Evolutionary conservation across 1,140 invertebrate species (phyloP).

Genomic region (Drosophila tristis): DNA sequence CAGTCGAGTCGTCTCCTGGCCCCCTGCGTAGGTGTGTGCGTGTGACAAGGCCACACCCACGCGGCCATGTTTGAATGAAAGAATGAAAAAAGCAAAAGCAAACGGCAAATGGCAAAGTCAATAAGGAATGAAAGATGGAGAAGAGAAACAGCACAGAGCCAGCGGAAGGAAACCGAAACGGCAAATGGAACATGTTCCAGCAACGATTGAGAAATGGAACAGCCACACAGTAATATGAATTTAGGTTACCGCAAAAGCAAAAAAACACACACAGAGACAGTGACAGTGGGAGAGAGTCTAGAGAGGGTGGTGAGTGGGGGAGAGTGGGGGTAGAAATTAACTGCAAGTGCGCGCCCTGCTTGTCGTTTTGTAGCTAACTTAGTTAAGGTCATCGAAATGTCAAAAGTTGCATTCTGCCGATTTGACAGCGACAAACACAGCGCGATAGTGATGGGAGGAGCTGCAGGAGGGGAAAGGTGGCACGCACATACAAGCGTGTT

Average conservation of each 20-base stretch:
- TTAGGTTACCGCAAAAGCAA: slow-evolving; percentile 64
- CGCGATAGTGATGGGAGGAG: slow-evolving; percentile 1
- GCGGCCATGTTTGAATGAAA: slow-evolving; percentile 83
- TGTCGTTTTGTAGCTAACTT: slow-evolving; percentile 50
- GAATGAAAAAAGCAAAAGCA: slow-evolving; percentile 56
- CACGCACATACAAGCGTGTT: slow-evolving; percentile 57
- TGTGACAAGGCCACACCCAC: slow-evolving; percentile 80
- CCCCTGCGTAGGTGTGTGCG: slow-evolving; percentile 5
- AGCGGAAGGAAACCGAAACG: slow-evolving; percentile 17
- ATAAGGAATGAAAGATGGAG: slow-evolving; percentile 8
- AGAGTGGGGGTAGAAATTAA: slow-evolving; percentile 41
- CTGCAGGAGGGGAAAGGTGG: slow-evolving; percentile 1
- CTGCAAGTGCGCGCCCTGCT: slow-evolving; percentile 30
- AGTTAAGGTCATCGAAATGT: slow-evolving; percentile 84
- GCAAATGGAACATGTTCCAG: slow-evolving; percentile 27
- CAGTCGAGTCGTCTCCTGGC: slow-evolving; percentile 30
- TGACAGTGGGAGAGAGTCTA: not conserved
- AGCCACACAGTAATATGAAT: slow-evolving; percentile 59
- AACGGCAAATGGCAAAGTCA: slow-evolving; percentile 51
- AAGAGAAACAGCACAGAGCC: slow-evolving; percentile 13
- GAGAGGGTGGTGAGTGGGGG: not conserved
- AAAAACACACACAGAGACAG: slow-evolving; percentile 1
- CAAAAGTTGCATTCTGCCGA: slow-evolving; percentile 81
- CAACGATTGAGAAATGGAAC: slow-evolving; percentile 29
- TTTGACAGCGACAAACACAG: slow-evolving; percentile 34